Evolutionary conservation across 2,888 invertebrate genomes (phyloP).

Genomic region (Phasia obesa): DNA sequence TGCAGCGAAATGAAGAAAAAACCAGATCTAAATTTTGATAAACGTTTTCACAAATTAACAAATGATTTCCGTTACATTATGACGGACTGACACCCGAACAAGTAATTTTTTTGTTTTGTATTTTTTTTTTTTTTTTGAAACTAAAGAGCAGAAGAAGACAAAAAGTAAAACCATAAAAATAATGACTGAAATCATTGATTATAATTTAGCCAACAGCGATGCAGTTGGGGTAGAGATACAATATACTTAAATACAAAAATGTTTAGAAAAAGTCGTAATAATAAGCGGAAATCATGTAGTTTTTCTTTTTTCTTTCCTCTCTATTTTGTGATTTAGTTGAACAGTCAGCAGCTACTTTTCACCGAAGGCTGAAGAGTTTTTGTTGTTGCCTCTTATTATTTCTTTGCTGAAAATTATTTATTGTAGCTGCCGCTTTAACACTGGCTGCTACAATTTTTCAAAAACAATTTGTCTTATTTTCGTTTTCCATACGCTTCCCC

Average conservation of each 20-base stretch:
- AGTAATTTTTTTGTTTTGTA: slow-evolving; percentile 25
- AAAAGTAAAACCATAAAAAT: slow-evolving; percentile 18
- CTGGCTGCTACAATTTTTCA: slow-evolving; percentile 54
- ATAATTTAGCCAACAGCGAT: slow-evolving; percentile 57
- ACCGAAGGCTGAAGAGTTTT: slow-evolving; percentile 25
- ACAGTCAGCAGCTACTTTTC: slow-evolving; percentile 49
- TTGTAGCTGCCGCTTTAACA: slow-evolving; percentile 21
- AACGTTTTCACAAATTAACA: slow-evolving; percentile 71
- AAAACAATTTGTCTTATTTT: slow-evolving; percentile 65
- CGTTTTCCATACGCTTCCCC: neutral
- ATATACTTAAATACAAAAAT: slow-evolving; percentile 20
- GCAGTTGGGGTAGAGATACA: slow-evolving; percentile 2
- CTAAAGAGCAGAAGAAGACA: slow-evolving; percentile 22
- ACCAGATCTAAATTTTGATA: slow-evolving; percentile 68
- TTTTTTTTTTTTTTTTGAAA: too few species aligned
- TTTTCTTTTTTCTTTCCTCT: slow-evolving; percentile 19
- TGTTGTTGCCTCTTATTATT: too few species aligned
- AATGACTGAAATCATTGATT: slow-evolving; percentile 68
- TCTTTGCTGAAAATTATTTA: slow-evolving; percentile 19
- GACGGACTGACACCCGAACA: slow-evolving; percentile 59
- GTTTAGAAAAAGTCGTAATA: slow-evolving; percentile 12
- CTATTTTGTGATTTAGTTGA: slow-evolving; percentile 47
- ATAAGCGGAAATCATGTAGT: slow-evolving; percentile 69
- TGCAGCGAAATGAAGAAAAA: slow-evolving; percentile 58
- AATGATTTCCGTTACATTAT: slow-evolving; percentile 70